A percentile compares a stretch with the other conserved stretches of the same genome.
phyloP scores from a whole-genome alignment of 2,797 vertebrate genomes.

The Rhinichthys osculus region DNA sequence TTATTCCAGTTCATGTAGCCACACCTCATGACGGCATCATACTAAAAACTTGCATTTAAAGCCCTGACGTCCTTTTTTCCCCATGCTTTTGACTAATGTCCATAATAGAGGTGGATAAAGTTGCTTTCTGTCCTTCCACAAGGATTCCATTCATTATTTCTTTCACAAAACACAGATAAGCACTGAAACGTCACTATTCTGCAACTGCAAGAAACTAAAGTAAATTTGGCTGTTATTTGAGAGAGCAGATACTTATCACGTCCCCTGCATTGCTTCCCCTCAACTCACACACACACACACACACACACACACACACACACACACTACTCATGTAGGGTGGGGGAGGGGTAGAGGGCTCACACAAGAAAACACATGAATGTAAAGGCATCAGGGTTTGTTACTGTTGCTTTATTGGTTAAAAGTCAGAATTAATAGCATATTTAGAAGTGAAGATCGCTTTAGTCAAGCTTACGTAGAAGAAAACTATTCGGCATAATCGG shows the following conservation, averaged over 20 bases:
- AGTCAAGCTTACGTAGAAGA: not conserved
- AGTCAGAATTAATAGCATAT: not conserved
- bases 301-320: conserved; percentile 58
- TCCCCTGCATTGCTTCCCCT: conserved; percentile 50
- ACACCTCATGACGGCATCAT: not conserved
- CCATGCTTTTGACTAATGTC: not conserved
- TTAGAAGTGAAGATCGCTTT: not conserved
- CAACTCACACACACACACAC: conserved; percentile 50
- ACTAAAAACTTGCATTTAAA: not conserved
- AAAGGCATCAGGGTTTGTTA: conserved; percentile 16
- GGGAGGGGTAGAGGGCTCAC: conserved; percentile 63
- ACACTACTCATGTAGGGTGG: conserved; percentile 70
- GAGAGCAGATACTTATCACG: conserved; percentile 56
- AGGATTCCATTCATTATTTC: not conserved
- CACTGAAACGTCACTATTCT: conserved; percentile 1
- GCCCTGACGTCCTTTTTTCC: not conserved
- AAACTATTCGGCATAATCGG: not conserved
- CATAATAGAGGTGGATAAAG: not conserved
- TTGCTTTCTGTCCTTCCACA: not conserved
- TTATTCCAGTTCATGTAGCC: not conserved
- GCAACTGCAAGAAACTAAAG: conserved; percentile 49
- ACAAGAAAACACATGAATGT: conserved; percentile 50
- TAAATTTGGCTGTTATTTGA: conserved; percentile 58
- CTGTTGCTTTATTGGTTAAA: not conserved
- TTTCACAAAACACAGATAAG: not conserved